A percentile compares a stretch with the other conserved stretches of the same genome.
Conservation (phyloP, 2,888 invertebrate species). For the Drosophila barbarae region DNA sequence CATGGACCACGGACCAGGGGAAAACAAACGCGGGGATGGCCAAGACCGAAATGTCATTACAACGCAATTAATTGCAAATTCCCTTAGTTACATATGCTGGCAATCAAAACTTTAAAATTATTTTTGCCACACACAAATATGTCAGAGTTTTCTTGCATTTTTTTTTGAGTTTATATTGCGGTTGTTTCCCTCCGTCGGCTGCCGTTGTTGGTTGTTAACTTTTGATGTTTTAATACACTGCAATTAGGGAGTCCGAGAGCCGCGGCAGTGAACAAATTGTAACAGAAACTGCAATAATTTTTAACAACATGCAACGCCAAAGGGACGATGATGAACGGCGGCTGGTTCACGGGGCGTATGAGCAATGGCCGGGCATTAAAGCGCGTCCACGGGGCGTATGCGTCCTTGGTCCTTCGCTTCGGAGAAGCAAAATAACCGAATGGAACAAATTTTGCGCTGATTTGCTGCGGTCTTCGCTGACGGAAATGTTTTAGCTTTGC, state of each 20-base stretch:
- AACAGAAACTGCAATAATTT: constrained; percentile 55
- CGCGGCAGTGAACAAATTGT: constrained; percentile 41
- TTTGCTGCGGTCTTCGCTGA: constrained; percentile 62
- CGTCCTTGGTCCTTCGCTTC: constrained; percentile 15
- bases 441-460: constrained; percentile 53
- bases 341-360: constrained; percentile 57
- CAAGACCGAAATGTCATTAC: constrained; percentile 21
- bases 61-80: constrained; percentile 47
- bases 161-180: not conserved
- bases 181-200: constrained; percentile 13
- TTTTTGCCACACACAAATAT: constrained; percentile 51
- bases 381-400: constrained; percentile 58
- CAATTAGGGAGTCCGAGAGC: constrained; percentile 48
- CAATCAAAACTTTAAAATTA: constrained; percentile 67
- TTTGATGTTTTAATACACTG: constrained; percentile 63
- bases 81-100: constrained; percentile 32
- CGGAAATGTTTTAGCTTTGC: constrained; percentile 57
- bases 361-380: constrained; percentile 59
- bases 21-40: constrained; percentile 4
- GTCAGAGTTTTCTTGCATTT: constrained; percentile 13
- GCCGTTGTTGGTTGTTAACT: constrained; percentile 46
- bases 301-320: constrained; percentile 43
- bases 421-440: constrained; percentile 21
- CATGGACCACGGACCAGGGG: constrained; percentile 8
- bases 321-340: constrained; percentile 56